Evolutionary conservation across 2,888 invertebrate genomes (phyloP), one percentile per base, ranked within the genome.

Genomic region (Patella caerulea): DNA sequence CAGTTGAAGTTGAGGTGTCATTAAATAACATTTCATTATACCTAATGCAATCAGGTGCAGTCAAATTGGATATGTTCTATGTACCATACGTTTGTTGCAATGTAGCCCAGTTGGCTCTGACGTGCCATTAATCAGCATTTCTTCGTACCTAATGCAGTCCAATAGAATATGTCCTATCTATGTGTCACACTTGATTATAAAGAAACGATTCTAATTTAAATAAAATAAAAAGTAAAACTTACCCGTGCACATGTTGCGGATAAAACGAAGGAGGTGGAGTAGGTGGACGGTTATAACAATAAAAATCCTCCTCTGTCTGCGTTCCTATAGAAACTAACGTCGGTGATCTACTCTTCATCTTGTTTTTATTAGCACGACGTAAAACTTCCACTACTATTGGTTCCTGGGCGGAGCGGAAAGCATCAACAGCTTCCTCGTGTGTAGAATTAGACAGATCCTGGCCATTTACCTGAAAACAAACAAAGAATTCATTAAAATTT

Each of bases 361-460:
- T 87, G 83, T 83, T 85, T 79, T 86, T 88, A 81, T 86, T 86
- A 75, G 86, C 89, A 71, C 90, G 85, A 55, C 91, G 86, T 52
- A 91, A 81, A 15, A 91, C 91, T 83, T 92, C 91, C 14, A 92
- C 91, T 72, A 91, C 88, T 72, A 92, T 91, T 29, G 91, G 91
- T 82, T 92, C 92, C 78, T 89, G 86, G 72, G 92, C 92, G 9
- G 89, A 86, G 69, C 88, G 87, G 86, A 92, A 91, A 34, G 91
- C 91, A 79, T 91, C 90, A 59, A 91, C 90, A 17, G 91, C 91
- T 82, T 91, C 92, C 83, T 91, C 91, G 82, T 91, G 91, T 69
- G 88, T 87, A n/a, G 90, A 87, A 81, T 89, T 88, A 52, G 91
- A 90, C 77, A 92, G 82, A 80, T 92, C 92, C 83, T 90, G 90